A percentile compares a stretch with the other conserved stretches of the same genome.
Evolutionary conservation across 30 jellyfish, hydroid and myxozoan genomes (phyloP).

Genomic region (Cassiopea xamachana): DNA sequence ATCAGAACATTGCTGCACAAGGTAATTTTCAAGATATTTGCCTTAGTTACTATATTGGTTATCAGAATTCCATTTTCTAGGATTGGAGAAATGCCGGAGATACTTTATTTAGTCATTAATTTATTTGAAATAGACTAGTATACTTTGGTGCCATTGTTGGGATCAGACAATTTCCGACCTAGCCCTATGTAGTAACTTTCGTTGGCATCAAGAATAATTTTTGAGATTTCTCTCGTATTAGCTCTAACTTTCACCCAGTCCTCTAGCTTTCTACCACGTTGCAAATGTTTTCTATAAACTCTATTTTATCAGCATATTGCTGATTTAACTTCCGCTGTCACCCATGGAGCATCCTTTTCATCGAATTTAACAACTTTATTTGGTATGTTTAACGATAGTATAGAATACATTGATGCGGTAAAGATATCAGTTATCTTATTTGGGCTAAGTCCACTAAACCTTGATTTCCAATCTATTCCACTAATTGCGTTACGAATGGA

Average conservation of each 20-base stretch:
- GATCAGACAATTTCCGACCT: conserved; percentile 50
- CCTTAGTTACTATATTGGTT: conserved; percentile 40
- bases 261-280: conserved; percentile 43
- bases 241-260: conserved; percentile 33
- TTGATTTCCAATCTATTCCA: conserved; percentile 14
- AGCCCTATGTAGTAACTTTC: conserved; percentile 31
- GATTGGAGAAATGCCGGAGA: conserved; percentile 40
- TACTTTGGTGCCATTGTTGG: conserved; percentile 16
- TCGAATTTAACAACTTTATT: conserved; percentile 25
- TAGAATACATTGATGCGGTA: conserved; percentile 7
- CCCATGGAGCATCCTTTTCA: conserved; percentile 76
- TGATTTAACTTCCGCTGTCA: conserved; percentile 62
- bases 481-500: neutral
- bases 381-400: conserved; percentile 23
- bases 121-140: conserved; percentile 34
- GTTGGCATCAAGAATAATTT: conserved; percentile 41
- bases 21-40: conserved; percentile 33
- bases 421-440: conserved; percentile 17
- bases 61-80: conserved; percentile 38
- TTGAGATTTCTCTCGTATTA: conserved; percentile 16
- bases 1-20: conserved; percentile 55
- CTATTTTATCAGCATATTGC: conserved; percentile 55
- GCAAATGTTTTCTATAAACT: conserved; percentile 18
- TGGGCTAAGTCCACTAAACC: conserved; percentile 21
- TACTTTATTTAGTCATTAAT: conserved; percentile 11